Conservation (phyloP, 2,797 vertebrate genomes). For the Hoplostethus mediterraneus region DNA sequence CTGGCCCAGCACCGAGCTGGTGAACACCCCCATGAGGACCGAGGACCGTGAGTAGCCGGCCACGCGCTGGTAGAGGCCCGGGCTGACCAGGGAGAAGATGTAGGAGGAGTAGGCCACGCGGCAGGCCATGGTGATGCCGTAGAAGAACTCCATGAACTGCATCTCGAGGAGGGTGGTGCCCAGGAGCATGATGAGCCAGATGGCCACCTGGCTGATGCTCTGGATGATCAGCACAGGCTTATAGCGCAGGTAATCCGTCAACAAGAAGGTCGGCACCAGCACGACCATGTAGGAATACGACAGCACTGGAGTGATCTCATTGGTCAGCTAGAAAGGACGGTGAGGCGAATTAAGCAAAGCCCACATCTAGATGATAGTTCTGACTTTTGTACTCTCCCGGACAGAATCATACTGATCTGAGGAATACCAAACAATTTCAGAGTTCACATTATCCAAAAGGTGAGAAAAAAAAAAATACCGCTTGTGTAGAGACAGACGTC, state of each 20-base stretch:
- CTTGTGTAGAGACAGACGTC: no score
- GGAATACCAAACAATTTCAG: no score
- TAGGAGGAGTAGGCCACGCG: conserved; percentile 98
- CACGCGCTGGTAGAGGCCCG: conserved; percentile 89
- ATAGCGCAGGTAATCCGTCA: conserved; percentile 94
- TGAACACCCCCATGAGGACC: conserved; percentile 93
- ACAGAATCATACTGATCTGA: no score
- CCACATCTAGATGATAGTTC: background rate
- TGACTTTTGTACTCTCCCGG: no score
- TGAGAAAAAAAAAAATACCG: no score
- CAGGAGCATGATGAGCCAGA: conserved; percentile 91
- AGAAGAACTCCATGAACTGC: conserved; percentile 98
- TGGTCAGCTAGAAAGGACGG: conserved; percentile 88
- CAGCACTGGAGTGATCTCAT: conserved; percentile 92
- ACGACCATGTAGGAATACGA: conserved; percentile 94
- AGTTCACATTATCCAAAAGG: no score
- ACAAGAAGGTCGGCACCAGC: conserved; percentile 93
- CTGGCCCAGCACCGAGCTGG: conserved; percentile 94
- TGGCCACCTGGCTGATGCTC: conserved; percentile 89
- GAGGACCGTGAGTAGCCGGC: conserved; percentile 92
- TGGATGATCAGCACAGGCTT: conserved; percentile 95
- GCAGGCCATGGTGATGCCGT: conserved; percentile 93
- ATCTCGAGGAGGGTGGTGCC: conserved; percentile 87
- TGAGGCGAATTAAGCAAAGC: background rate
- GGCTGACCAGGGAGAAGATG: conserved; percentile 94